phyloP scores from a whole-genome alignment of 2,113 vertebrate genomes.

The Corynorhinus townsendii region DNA sequence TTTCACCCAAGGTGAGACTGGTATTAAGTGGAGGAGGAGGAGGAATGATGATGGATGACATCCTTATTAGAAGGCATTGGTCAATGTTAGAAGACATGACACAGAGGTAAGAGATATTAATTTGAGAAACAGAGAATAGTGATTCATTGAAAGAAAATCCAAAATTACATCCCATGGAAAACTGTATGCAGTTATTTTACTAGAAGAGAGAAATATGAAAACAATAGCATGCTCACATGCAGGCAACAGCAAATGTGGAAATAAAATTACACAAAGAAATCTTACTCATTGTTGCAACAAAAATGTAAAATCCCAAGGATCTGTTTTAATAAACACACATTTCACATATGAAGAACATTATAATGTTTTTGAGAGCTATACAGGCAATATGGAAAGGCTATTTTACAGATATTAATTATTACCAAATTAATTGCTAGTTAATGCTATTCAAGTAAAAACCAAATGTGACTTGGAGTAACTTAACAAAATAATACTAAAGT shows the following conservation, averaged over 20 bases:
- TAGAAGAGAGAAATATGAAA: neutral
- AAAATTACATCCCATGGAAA: conserved; percentile 4
- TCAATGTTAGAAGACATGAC: neutral
- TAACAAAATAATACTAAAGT: neutral
- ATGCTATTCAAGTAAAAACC: neutral
- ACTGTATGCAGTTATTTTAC: neutral
- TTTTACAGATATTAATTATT: neutral
- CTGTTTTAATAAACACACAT: neutral
- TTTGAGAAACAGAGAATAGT: neutral
- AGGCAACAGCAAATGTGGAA: neutral
- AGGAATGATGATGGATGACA: neutral
- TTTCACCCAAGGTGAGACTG: neutral
- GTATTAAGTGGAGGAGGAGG: neutral
- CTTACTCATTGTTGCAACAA: neutral
- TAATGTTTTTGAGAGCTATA: neutral
- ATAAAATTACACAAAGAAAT: neutral
- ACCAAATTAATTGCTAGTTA: conserved; percentile 12
- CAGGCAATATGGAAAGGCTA: neutral
- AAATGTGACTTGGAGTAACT: neutral
- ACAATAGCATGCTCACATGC: neutral
- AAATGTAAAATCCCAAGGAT: neutral
- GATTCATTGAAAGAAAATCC: neutral
- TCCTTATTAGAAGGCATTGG: neutral
- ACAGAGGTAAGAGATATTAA: neutral
- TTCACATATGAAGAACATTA: neutral